A percentile compares a stretch with the other conserved stretches of the same genome.
Evolutionary conservation across 2,113 vertebrate species (phyloP).

Genomic region (Gila orcuttii): DNA sequence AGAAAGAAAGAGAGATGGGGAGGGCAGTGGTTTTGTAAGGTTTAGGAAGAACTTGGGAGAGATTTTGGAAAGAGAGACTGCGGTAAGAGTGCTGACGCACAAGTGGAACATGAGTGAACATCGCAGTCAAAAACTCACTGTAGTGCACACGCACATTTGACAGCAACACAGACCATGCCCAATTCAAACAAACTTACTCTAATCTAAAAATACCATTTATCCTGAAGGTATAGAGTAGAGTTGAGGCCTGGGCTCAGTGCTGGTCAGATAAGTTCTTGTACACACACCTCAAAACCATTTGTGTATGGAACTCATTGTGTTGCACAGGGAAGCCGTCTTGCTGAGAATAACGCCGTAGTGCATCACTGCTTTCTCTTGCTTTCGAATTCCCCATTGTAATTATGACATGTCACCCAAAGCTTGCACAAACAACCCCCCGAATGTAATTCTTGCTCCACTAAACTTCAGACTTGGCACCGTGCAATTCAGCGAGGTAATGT

Average conservation of each 20-base stretch:
- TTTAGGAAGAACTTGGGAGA: constrained; percentile 29
- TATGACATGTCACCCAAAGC: neutral
- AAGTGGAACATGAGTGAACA: constrained; percentile 35
- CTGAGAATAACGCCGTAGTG: neutral
- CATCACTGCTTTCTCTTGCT: neutral
- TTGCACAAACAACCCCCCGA: neutral
- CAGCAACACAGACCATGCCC: neutral
- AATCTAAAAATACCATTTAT: neutral
- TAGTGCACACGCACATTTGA: neutral
- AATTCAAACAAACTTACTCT: neutral
- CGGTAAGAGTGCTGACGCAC: constrained; percentile 49
- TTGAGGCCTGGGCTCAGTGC: neutral
- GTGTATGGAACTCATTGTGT: neutral
- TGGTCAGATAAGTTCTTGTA: neutral
- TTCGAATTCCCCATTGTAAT: neutral
- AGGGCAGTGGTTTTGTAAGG: constrained; percentile 16
- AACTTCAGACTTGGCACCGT: neutral
- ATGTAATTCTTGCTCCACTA: neutral
- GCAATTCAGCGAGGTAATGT: constrained; percentile 2
- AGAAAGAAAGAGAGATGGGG: constrained; percentile 21
- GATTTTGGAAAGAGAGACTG: constrained; percentile 45
- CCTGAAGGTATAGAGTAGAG: neutral
- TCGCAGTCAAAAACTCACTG: neutral
- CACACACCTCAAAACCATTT: neutral
- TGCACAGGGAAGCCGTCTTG: neutral